phyloP scores from a whole-genome alignment of 2,888 invertebrate genomes.

The Caradrina kadenii region DNA sequence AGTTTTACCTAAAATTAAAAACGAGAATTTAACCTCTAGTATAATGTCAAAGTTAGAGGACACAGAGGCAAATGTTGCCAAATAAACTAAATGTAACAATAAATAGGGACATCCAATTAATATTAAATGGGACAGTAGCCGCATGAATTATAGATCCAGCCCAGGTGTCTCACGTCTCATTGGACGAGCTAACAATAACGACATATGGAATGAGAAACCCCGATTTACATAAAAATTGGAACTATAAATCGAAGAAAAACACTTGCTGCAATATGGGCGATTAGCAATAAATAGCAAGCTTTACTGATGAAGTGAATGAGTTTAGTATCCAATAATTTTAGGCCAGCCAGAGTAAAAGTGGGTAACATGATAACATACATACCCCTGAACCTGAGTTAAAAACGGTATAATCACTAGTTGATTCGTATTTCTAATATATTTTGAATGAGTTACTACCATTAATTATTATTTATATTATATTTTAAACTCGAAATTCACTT shows the following conservation, averaged over 20 bases:
- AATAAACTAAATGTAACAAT: constrained; percentile 39
- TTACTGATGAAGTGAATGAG: constrained; percentile 45
- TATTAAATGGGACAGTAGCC: constrained; percentile 27
- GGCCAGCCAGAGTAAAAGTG: constrained; percentile 77
- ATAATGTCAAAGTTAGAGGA: constrained; percentile 77
- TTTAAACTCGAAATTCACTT: constrained; percentile 70
- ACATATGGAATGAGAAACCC: constrained; percentile 27
- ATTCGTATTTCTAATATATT: constrained; percentile 39
- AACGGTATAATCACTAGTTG: constrained; percentile 55
- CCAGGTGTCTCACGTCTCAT: constrained; percentile 8
- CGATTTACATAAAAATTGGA: constrained; percentile 23
- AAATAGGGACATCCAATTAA: constrained; percentile 28
- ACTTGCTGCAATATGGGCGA: constrained; percentile 38
- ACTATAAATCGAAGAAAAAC: constrained; percentile 35
- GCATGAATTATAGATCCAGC: constrained; percentile 30
- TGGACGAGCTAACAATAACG: constrained; percentile 6
- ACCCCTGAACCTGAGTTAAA: constrained; percentile 71
- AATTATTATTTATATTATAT: constrained; percentile 28
- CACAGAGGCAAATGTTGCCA: constrained; percentile 65
- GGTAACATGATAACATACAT: constrained; percentile 74
- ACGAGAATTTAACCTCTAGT: constrained; percentile 68
- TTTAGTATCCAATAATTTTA: constrained; percentile 63
- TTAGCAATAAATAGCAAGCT: constrained; percentile 44
- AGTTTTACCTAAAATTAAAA: constrained; percentile 59
- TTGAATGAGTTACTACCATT: constrained; percentile 23